Conservation (phyloP, 2,888 invertebrate genomes). For the Chrysomela aeneicollis region DNA sequence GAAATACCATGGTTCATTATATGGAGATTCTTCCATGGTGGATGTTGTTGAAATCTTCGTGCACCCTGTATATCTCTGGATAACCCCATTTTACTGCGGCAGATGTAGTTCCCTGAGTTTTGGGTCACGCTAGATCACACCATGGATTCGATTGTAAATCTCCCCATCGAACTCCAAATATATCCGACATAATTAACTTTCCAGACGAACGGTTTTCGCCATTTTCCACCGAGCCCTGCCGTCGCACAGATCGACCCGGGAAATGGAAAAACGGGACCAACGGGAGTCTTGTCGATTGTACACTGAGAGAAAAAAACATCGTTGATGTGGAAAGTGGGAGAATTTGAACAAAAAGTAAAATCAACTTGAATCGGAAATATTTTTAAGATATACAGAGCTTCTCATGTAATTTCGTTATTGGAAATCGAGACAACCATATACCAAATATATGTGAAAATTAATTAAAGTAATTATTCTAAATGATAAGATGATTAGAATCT, state of each 20-base stretch:
- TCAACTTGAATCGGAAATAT: too few species aligned
- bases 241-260: not conserved
- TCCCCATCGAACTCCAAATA: constrained; percentile 54
- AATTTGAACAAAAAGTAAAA: too few species aligned
- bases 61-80: too few species aligned
- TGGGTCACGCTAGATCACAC: constrained; percentile 51
- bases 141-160: constrained; percentile 57
- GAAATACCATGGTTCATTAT: too few species aligned
- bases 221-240: constrained; percentile 45
- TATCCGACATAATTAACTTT: constrained; percentile 60
- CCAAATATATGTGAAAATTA: too few species aligned
- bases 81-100: constrained; percentile 9
- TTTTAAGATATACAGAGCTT: too few species aligned
- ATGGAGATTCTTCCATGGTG: too few species aligned
- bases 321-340: too few species aligned
- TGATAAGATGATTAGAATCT: too few species aligned
- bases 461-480: too few species aligned
- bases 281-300: not conserved
- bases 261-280: not conserved
- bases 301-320: not conserved
- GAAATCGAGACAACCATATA: too few species aligned
- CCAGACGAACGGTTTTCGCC: constrained; percentile 56
- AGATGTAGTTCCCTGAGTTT: constrained; percentile 22
- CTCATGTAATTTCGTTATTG: too few species aligned
- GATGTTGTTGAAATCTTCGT: not conserved